Base-by-base conservation (phyloP, 1,140 invertebrate genomes). In the Chlorops oryzae region DNA sequence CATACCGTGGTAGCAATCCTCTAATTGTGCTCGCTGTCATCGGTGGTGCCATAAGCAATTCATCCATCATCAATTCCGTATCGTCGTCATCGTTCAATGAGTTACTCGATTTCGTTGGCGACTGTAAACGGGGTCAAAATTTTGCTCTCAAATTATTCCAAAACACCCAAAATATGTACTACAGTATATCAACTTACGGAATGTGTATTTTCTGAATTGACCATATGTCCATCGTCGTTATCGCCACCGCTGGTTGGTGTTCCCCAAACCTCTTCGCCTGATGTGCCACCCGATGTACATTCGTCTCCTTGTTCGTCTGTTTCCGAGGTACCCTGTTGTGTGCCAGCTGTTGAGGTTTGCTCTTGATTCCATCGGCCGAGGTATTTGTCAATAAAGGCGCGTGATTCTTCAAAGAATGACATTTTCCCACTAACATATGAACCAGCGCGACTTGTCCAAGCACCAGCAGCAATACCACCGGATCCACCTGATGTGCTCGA, bases 241-340 rank as follows among this genome's bases (percentile, higher is more conserved):
- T 87, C 81, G 15, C 85, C 87, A 3, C 86, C 86, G 50, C 86
- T 89, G 2, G 87, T 89, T 3, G 87, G 87, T 2, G 87, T 90
- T 2, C 87, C 87, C 87, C 87, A 90, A 24, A 88, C 83, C 62
- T 90, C 87, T 65, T 89, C 87, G 0, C 86, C 87, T 3, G 86
- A 88, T 13, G 83, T 85, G 0, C 82, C 87, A 1, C 85, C 87
- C 34, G 86, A 88, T 1, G 80, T 84, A 44, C 83, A 83, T 12
- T 81, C 81, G 47, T 85, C 83, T 78, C 58, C 66, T 51, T 60
- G 60, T 38, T 78, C 67, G 43, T 78, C 70, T 50, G 76, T 64
- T 58, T 81, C 63, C 59, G 75, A 70, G 47, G 74, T 61, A 27
- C 75, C 66, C 58, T 58, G 43, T 24, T 27, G 5, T n/a, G 32